These are phyloP conservation scores for Sebastes umbrosus DNA, from an alignment of 2,797 vertebrate genomes.

Conservation along the genomic window DNA sequence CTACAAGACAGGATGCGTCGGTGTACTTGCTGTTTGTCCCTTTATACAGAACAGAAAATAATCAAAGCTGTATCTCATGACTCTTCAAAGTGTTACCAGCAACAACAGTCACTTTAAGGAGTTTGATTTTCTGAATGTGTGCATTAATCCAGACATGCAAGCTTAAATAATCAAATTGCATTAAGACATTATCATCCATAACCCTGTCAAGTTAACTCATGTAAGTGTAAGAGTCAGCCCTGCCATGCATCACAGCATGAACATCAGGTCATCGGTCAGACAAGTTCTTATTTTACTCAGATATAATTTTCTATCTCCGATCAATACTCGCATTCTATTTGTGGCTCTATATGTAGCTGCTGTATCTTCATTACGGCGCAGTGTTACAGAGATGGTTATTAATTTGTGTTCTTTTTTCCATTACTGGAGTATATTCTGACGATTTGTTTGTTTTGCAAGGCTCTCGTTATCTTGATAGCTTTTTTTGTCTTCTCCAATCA, in stretches of 20 bases:
- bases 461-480: slow-evolving; percentile 14
- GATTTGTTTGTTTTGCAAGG: slow-evolving; percentile 44
- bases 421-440: slow-evolving; percentile 14
- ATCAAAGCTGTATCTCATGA: not conserved
- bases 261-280: not conserved
- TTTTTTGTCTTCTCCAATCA: slow-evolving; percentile 8
- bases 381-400: slow-evolving; percentile 27
- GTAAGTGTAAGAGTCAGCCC: not conserved
- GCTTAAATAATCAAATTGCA: not conserved
- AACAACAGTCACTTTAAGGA: not conserved
- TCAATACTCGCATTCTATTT: slow-evolving; percentile 28
- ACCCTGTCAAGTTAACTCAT: not conserved
- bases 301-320: slow-evolving; percentile 10
- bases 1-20: not conserved
- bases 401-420: not conserved
- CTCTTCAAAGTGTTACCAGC: not conserved
- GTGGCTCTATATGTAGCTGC: not conserved
- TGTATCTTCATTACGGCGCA: slow-evolving; percentile 38
- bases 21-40: not conserved
- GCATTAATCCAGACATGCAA: not conserved
- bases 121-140: not conserved
- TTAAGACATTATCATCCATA: not conserved
- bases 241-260: not conserved
- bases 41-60: not conserved
- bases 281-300: not conserved